Evolutionary conservation across 2,113 vertebrate genomes (phyloP).

Genomic region (Amazona vittata): DNA sequence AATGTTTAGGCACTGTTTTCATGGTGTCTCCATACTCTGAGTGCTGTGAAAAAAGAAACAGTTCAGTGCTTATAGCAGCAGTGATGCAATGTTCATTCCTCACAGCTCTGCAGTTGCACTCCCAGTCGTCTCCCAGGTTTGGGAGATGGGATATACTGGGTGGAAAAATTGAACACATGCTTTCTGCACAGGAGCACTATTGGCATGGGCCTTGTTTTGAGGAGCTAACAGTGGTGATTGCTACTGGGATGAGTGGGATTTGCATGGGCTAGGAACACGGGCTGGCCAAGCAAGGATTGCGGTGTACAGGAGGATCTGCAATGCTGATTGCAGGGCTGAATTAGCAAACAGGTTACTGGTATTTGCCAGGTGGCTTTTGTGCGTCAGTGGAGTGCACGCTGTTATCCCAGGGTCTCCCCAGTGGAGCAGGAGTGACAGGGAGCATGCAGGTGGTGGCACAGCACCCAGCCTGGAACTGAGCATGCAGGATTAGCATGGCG

Average conservation of each 20-base stretch:
- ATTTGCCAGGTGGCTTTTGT: not conserved
- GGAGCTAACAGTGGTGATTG: not conserved
- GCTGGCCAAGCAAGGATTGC: not conserved
- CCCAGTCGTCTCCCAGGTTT: not conserved
- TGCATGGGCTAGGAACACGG: not conserved
- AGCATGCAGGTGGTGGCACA: accelerated
- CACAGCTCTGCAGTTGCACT: constrained; percentile 18
- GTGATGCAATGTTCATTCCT: constrained; percentile 49
- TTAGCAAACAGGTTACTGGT: accelerated
- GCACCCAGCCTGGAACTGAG: not conserved
- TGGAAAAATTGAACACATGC: not conserved
- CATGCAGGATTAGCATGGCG: accelerated
- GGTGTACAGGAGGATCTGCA: not conserved
- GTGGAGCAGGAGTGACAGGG: not conserved
- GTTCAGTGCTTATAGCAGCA: not conserved
- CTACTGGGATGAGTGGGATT: not conserved
- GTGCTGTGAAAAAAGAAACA: not conserved
- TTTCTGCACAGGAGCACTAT: not conserved
- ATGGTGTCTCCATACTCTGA: not conserved
- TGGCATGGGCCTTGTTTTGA: not conserved
- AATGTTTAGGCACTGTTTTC: not conserved
- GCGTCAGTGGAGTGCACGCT: accelerated
- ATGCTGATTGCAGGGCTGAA: not conserved
- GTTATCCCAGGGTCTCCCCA: not conserved
- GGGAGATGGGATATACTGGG: constrained; percentile 18